Evolutionary conservation across 64 coral and sea anemone species (phyloP), one percentile per base, ranked within the genome.

Genomic region (Platygyra sinensis): DNA sequence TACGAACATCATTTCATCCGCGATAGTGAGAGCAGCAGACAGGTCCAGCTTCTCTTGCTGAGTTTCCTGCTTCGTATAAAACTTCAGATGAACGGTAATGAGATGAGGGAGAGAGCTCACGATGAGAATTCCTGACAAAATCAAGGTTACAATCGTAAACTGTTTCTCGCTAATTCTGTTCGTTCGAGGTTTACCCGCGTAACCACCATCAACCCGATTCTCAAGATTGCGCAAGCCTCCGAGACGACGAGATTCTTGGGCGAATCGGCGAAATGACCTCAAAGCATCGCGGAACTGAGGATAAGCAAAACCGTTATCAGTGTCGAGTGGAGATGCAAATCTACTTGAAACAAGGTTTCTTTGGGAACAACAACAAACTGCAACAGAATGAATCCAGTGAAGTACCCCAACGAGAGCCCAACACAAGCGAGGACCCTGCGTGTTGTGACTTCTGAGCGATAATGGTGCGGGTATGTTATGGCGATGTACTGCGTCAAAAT

Each of bases 1-100:
- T 5, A 91, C 27, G 57, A 91, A 84, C 89, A 91, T 91, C 79
- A 91, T 83, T 33, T 76, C 89, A 39, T 91, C 89, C 2, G 51
- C 80, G 46, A 91, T 91, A 25, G 59, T 85, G 51, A 91, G 30
- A 2, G n/a, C 79, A 60, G 82, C 74, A 25, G 42, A 51, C 30
- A 91, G 30, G 49, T 91, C 60, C 22, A 91, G 57, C 14, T 19
- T 50, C 52, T 86, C 65, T 77, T 84, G 79, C 22, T 14, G 50
- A 0, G 89, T 76, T 30, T 84, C 69, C 38, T 64, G 30, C 72
- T 86, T 85, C 11, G 38, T 71, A 54, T 84, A 51, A 51, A 85
- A 64, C 15, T 19, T 8, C 55, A 91, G 10, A 46, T 91, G 82
- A 20, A 77, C 17, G 65, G 69, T 60, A 8, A 85, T n/a, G 16